Evolutionary conservation across 1,140 invertebrate genomes (phyloP).

Genomic region (Drusus annulatus): DNA sequence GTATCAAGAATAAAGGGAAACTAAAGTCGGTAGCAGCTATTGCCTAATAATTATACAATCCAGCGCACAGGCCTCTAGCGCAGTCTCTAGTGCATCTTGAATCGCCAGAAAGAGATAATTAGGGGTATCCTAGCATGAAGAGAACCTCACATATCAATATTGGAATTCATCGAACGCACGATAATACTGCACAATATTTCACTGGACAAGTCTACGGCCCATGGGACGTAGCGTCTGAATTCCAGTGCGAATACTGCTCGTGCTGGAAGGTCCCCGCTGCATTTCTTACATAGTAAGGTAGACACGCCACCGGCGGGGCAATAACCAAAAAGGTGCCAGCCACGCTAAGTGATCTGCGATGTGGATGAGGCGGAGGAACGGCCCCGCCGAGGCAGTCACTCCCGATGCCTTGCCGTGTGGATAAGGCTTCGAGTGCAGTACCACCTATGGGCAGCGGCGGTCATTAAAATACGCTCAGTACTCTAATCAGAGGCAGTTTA

Average conservation of each 20-base stretch:
- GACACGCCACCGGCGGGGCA: no score
- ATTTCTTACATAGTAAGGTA: no score
- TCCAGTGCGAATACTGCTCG: background rate
- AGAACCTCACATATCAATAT: background rate
- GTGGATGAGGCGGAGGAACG: no score
- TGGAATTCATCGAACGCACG: background rate
- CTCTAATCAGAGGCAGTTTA: constrained; percentile 57
- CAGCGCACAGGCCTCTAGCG: no score
- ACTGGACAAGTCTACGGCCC: background rate
- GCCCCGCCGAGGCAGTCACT: no score
- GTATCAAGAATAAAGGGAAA: no score
- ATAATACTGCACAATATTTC: background rate
- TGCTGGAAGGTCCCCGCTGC: no score
- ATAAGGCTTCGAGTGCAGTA: constrained; percentile 37
- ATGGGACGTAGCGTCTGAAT: background rate
- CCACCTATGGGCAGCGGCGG: constrained; percentile 47
- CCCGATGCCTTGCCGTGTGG: background rate
- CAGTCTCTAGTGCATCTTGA: no score
- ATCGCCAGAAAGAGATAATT: background rate
- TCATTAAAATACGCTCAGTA: constrained; percentile 57
- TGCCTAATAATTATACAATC: no score
- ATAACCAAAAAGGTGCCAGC: no score
- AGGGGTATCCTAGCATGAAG: background rate
- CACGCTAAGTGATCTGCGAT: no score
- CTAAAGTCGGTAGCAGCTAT: no score